These are phyloP conservation scores for Porites divaricata DNA, from an alignment of 92 coral and sea anemone species.

Conservation along the genomic window DNA sequence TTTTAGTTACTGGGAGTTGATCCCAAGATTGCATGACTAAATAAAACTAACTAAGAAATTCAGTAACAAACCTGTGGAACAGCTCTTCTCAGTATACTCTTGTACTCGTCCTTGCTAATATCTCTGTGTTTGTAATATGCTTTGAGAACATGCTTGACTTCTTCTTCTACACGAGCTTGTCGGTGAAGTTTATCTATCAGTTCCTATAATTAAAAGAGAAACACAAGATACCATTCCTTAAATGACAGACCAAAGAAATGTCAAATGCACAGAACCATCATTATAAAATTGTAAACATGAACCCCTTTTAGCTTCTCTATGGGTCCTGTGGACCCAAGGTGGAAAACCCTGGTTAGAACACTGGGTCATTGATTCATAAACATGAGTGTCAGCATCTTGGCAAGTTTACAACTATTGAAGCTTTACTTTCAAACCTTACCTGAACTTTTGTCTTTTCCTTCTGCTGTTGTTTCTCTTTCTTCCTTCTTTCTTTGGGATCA, in stretches of 20 bases:
- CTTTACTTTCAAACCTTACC: constrained; percentile 21
- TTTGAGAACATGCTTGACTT: constrained; percentile 88
- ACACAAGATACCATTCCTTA: background rate
- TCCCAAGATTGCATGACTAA: too few species aligned
- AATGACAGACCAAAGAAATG: background rate
- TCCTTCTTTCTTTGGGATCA: constrained; percentile 37
- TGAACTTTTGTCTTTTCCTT: constrained; percentile 71
- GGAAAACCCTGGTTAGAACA: too few species aligned
- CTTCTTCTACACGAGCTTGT: constrained; percentile 96
- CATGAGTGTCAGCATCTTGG: too few species aligned
- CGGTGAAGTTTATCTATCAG: constrained; percentile 80
- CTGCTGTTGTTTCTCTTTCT: constrained; percentile 37
- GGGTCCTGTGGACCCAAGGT: too few species aligned
- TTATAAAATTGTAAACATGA: too few species aligned
- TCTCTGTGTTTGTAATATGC: constrained; percentile 92
- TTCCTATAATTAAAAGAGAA: constrained; percentile 5
- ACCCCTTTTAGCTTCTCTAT: too few species aligned
- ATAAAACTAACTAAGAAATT: too few species aligned
- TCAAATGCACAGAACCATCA: too few species aligned
- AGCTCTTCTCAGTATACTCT: constrained; percentile 85
- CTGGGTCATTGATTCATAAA: too few species aligned
- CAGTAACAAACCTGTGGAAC: constrained; percentile 89
- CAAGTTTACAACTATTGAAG: too few species aligned
- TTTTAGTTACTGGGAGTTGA: too few species aligned
- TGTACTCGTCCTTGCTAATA: constrained; percentile 88